Base-by-base conservation (phyloP, 2,113 vertebrate genomes). In the Larimichthys polyactis region DNA sequence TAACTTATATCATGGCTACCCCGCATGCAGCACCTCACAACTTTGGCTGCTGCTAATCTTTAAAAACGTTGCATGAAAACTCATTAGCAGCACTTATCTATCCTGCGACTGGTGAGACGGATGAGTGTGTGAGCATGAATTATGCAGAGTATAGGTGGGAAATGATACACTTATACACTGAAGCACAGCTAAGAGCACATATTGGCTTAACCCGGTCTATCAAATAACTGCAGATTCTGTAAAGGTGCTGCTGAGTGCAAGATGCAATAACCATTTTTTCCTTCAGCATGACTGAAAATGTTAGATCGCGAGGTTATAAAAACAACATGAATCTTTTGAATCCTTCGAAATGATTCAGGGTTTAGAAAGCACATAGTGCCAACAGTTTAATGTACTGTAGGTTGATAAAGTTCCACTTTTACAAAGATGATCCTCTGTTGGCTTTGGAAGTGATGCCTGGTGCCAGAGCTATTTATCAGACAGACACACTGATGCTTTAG, bases 21-120 rank as follows among this genome's bases (percentile, higher is more conserved):
- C 60, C 22, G 16, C 10, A 54, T 46, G 65, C 32, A 48, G 57
- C 57, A 67, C 17, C 24, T 71, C 32, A 24, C 63, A 81, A 64
- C 43, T 22, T 46, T 20, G 22, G 48, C 65, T 72, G 49, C 64
- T 43, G 60, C 58, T 76, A 54, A 83, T 82, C 46, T 71, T 59
- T 84, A 36, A 60, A 75, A 84, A 58, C 1, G 14, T 22, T 52
- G 62, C 81, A 76, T 81, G 62, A 83, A 90, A 91, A 78, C 64
- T 83, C 76, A 90, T 91, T 86, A 86, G 74, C 77, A 64, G 4
- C 57, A 51, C 69, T 78, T 74, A 91, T 90, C 80, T 79, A 27
- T 66, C 63, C 71, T 69, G 60, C 1, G 14, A 76, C 74, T 67
- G 60, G 44, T 66, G 76, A 80, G 78, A 63, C 73, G 57, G 77